Conservation (phyloP, 1,140 invertebrate genomes). For the Thereuonema tuberculata region DNA sequence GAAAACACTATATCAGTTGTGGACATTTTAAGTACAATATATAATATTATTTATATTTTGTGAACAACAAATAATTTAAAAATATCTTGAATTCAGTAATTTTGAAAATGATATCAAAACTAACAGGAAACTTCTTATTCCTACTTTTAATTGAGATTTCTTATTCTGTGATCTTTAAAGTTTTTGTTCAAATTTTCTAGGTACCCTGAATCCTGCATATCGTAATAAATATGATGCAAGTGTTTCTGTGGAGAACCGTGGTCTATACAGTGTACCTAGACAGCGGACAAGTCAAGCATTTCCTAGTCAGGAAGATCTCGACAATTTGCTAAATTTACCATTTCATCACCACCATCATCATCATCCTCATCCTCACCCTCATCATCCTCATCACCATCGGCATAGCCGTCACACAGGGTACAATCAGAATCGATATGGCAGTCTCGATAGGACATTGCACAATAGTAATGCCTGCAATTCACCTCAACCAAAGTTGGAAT, state of each 20-base stretch:
- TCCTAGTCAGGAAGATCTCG: slow-evolving; percentile 21
- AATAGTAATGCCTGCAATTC: neutral
- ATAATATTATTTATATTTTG: too few relatives aligned
- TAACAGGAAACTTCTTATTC: too few relatives aligned
- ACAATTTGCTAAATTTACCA: slow-evolving; percentile 11
- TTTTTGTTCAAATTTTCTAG: neutral
- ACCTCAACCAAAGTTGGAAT: neutral
- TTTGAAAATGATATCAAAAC: too few relatives aligned
- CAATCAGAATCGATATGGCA: slow-evolving; percentile 9
- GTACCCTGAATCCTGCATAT: slow-evolving; percentile 3
- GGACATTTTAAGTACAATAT: too few relatives aligned
- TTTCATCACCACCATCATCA: neutral
- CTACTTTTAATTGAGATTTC: too few relatives aligned
- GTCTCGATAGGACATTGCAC: slow-evolving; percentile 6
- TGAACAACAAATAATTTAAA: too few relatives aligned
- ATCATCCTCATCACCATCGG: neutral
- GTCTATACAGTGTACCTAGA: slow-evolving; percentile 31
- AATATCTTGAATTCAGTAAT: too few relatives aligned
- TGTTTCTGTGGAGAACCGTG: slow-evolving; percentile 11
- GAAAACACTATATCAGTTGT: too few relatives aligned
- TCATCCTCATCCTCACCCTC: neutral
- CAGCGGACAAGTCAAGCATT: slow-evolving; percentile 29
- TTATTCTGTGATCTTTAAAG: too few relatives aligned
- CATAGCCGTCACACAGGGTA: neutral
- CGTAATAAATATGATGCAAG: slow-evolving; percentile 7